A percentile compares a stretch with the other conserved stretches of the same genome.
Evolutionary conservation across 2,888 invertebrate species (phyloP).

Genomic region (Nomada goodeniana): DNA sequence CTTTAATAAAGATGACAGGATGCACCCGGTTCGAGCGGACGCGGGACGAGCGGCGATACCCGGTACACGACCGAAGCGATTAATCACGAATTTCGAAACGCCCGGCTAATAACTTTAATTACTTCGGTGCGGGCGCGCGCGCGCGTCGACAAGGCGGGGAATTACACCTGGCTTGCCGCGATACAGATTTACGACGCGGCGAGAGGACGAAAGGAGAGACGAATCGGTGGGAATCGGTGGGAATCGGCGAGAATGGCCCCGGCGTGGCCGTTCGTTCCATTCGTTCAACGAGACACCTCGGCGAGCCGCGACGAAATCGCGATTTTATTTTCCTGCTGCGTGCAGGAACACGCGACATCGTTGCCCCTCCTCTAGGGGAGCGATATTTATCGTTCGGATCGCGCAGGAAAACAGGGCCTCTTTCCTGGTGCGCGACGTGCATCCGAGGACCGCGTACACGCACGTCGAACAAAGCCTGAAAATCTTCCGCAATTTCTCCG

Average conservation of each 20-base stretch:
- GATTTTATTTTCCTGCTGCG: not conserved
- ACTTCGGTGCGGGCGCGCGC: constrained; percentile 31
- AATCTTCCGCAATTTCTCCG: constrained; percentile 46
- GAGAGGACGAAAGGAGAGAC: not conserved
- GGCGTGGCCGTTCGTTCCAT: not conserved
- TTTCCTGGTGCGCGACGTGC: constrained; percentile 1
- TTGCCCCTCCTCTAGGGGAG: not conserved
- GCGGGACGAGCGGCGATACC: constrained; percentile 1
- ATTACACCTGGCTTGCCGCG: constrained; percentile 46
- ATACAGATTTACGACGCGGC: constrained; percentile 30
- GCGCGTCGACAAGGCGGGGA: constrained; percentile 38
- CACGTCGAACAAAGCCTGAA: not conserved
- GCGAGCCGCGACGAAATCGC: not conserved
- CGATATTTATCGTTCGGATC: constrained; percentile 40
- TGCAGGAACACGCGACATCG: constrained; percentile 24
- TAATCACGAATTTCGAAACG: constrained; percentile 63
- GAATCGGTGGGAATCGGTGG: constrained; percentile 33
- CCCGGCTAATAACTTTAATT: constrained; percentile 67
- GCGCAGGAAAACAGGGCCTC: constrained; percentile 12
- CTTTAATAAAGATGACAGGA: constrained; percentile 16
- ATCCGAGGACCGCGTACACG: not conserved
- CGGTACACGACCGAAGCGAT: constrained; percentile 33
- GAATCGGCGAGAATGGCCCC: constrained; percentile 19
- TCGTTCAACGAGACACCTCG: not conserved
- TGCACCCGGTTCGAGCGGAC: not conserved